Base-by-base conservation (phyloP, 2,113 vertebrate genomes). In the Paralichthys olivaceus region DNA sequence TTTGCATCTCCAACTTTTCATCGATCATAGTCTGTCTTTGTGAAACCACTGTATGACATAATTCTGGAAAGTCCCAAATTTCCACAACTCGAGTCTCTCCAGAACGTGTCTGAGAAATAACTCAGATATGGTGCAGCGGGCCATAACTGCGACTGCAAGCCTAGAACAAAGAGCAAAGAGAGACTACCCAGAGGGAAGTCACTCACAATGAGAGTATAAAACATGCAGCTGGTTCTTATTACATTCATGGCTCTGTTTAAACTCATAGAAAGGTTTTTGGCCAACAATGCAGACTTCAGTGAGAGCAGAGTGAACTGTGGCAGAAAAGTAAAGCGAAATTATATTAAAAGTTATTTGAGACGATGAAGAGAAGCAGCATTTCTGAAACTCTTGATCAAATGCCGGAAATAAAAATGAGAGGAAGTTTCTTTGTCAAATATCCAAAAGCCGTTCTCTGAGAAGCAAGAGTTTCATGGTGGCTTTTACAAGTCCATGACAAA, bases 1-100 rank as follows among this genome's bases (percentile, higher is more conserved):
- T 19, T 69, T 78, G 26, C 49, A 15, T 53, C 49, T n/a, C 49
- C 49, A 70, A 73, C 67, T 77, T 86, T 80, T 73, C 76, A 69
- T 84, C 76, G 64, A 51, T 63, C 72, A 37, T 60, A 55, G 14
- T 34, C 45, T 34, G 53, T 19, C 54, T 78, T 62, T 80, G 45
- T 64, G 43, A 47, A 7, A n/a, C 20, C 20, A 20, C 49, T 17
- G 15, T 47, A 20, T 53, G 49, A 53, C 49, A 53, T n/a, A n/a
- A 53, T n/a, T 53, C 49, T 72, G 40, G 22, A 62, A 55, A 72
- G n/a, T 1, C n/a, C 34, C 60, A 9, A 0, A 12, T 58, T 72
- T 68, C n/a, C 58, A 71, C 32, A 40, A 12, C 37, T 12, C 12
- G 0, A 4, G 59, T 58, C 37, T 82, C 66, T 63, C 54, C 20